Evolutionary conservation across 2,888 invertebrate species (phyloP).

Genomic region (Eledona agricola): DNA sequence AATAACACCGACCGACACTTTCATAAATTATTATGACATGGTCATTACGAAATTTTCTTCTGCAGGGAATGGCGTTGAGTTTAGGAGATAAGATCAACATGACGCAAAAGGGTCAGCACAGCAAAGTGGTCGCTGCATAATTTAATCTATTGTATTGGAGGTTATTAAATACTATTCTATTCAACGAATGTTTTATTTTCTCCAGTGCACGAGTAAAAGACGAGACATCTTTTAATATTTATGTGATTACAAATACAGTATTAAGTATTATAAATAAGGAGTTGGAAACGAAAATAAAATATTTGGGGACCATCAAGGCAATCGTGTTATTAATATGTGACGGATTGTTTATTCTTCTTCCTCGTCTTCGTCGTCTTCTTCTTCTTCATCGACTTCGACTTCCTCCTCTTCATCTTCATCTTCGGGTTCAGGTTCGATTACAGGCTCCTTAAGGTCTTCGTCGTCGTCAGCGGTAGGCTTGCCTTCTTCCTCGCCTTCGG

Average conservation of each 20-base stretch:
- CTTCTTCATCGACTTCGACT: slow-evolving; percentile 78
- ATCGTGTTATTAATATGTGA: slow-evolving; percentile 3
- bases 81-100: slow-evolving; percentile 98
- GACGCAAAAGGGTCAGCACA: slow-evolving; percentile 78
- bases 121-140: slow-evolving; percentile 53
- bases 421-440: slow-evolving; percentile 75
- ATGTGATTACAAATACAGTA: slow-evolving; percentile 59
- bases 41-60: slow-evolving; percentile 47
- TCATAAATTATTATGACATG: no score
- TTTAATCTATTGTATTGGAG: slow-evolving; percentile 25
- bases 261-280: slow-evolving; percentile 54
- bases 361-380: slow-evolving; percentile 78
- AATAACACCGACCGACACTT: no score
- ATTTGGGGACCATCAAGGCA: slow-evolving; percentile 28
- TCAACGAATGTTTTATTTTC: slow-evolving; percentile 18
- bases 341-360: slow-evolving; percentile 63
- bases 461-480: slow-evolving; percentile 79
- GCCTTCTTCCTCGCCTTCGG: slow-evolving; percentile 89
- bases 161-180: slow-evolving; percentile 16
- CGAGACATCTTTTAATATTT: slow-evolving; percentile 36
- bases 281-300: slow-evolving; percentile 50
- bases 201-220: slow-evolving; percentile 23
- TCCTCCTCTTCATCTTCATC: slow-evolving; percentile 77
- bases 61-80: slow-evolving; percentile 97
- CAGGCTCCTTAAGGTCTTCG: slow-evolving; percentile 68